These are phyloP conservation scores for Ostrea edulis DNA, from an alignment of 1,140 invertebrate genomes.

Conservation along the genomic window DNA sequence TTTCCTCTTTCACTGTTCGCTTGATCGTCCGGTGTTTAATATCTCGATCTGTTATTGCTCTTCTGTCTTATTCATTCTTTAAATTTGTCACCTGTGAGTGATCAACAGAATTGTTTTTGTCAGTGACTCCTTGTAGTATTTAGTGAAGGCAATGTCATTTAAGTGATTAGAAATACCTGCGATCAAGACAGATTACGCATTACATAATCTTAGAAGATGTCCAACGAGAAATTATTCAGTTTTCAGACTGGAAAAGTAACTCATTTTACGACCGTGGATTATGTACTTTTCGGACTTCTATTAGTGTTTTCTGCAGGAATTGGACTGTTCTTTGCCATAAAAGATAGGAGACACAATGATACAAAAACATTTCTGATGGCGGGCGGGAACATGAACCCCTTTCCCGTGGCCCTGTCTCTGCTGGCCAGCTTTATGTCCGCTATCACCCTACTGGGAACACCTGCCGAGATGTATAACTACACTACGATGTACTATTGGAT, in stretches of 20 bases:
- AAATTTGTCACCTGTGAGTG: no score
- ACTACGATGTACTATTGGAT: slow-evolving; percentile 74
- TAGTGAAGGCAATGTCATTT: neutral
- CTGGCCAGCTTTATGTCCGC: slow-evolving; percentile 90
- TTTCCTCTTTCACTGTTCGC: no score
- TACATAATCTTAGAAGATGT: slow-evolving; percentile 6
- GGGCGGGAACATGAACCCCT: slow-evolving; percentile 86
- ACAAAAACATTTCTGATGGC: slow-evolving; percentile 89
- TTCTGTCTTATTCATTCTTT: no score
- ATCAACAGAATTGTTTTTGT: no score
- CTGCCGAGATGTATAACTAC: slow-evolving; percentile 88
- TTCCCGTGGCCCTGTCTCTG: slow-evolving; percentile 74
- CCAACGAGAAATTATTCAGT: slow-evolving; percentile 59
- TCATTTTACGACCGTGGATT: slow-evolving; percentile 59
- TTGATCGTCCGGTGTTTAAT: no score
- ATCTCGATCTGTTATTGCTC: no score
- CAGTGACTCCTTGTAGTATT: no score
- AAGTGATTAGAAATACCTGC: neutral
- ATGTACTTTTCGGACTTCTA: slow-evolving; percentile 64
- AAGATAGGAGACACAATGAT: slow-evolving; percentile 91
- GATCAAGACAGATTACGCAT: neutral
- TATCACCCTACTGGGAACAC: slow-evolving; percentile 92
- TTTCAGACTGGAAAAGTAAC: slow-evolving; percentile 60
- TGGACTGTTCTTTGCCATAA: slow-evolving; percentile 90
- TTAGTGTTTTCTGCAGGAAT: slow-evolving; percentile 81